Percentiles rank a stretch among this genome's conserved stretches.
phyloP scores from a whole-genome alignment of 2,888 invertebrate species.

The Cynaeus angustus region DNA sequence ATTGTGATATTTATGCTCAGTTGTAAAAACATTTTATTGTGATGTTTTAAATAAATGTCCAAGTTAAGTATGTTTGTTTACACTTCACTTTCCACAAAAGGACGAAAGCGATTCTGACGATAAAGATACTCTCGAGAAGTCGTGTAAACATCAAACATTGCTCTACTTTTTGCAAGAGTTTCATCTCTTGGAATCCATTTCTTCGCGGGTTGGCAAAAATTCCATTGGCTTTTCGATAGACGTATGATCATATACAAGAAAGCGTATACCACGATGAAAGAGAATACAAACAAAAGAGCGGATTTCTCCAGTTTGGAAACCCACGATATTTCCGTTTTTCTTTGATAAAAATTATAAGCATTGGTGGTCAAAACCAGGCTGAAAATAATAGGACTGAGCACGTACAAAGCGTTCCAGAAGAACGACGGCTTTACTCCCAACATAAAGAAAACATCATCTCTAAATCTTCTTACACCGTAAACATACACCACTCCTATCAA shows the following conservation, averaged over 20 bases:
- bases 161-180: slow-evolving; percentile 41
- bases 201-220: slow-evolving; percentile 19
- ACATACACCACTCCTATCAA: slow-evolving; percentile 30
- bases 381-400: slow-evolving; percentile 29
- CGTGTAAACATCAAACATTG: slow-evolving; percentile 48
- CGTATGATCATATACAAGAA: neutral
- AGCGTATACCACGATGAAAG: slow-evolving; percentile 13
- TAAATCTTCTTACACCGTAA: slow-evolving; percentile 50
- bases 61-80: slow-evolving; percentile 18
- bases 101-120: slow-evolving; percentile 43
- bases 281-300: slow-evolving; percentile 5
- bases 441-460: slow-evolving; percentile 56
- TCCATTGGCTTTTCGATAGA: neutral
- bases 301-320: neutral
- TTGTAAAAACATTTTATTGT: slow-evolving; percentile 41
- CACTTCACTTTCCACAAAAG: neutral
- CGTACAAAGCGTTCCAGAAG: slow-evolving; percentile 48
- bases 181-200: slow-evolving; percentile 42
- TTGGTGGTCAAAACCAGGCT: slow-evolving; percentile 22
- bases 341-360: slow-evolving; percentile 15
- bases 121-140: slow-evolving; percentile 51
- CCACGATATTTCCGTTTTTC: neutral
- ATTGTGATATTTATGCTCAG: slow-evolving; percentile 51
- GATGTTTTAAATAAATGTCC: slow-evolving; percentile 44
- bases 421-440: slow-evolving; percentile 50